phyloP scores from a whole-genome alignment of 1,140 invertebrate species.

The Bilobella aurantiaca region DNA sequence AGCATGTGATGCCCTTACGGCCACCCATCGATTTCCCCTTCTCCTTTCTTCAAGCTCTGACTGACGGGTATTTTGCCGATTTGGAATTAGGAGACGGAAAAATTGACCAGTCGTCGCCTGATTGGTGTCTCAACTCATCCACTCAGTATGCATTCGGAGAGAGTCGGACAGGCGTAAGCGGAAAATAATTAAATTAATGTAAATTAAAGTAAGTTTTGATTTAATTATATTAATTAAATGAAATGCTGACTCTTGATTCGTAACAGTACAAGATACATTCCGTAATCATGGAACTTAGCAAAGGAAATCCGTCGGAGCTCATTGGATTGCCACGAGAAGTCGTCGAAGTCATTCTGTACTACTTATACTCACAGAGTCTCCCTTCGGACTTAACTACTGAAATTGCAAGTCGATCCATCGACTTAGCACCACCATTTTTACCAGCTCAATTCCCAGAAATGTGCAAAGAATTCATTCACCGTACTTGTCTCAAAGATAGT shows the following conservation, averaged over 20 bases:
- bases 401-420: constrained; percentile 48
- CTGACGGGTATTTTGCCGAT: constrained; percentile 55
- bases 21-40: constrained; percentile 45
- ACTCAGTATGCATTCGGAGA: constrained; percentile 8
- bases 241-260: constrained; percentile 23
- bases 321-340: constrained; percentile 48
- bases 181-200: no score
- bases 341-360: constrained; percentile 50
- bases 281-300: constrained; percentile 48
- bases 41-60: constrained; percentile 51
- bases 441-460: constrained; percentile 47
- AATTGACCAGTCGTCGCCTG: background rate
- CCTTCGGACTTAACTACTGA: constrained; percentile 47
- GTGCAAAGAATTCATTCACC: constrained; percentile 51
- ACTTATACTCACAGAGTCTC: constrained; percentile 54
- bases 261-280: constrained; percentile 53
- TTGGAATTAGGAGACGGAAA: constrained; percentile 34
- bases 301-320: constrained; percentile 47
- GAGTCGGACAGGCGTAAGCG: no score
- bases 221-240: no score
- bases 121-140: background rate
- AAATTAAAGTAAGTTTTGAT: constrained; percentile 10
- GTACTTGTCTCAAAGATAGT: constrained; percentile 54
- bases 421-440: constrained; percentile 41
- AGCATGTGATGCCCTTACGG: constrained; percentile 41